Conservation (phyloP, 2,113 vertebrate species). For the Choloepus hoffmanni region DNA sequence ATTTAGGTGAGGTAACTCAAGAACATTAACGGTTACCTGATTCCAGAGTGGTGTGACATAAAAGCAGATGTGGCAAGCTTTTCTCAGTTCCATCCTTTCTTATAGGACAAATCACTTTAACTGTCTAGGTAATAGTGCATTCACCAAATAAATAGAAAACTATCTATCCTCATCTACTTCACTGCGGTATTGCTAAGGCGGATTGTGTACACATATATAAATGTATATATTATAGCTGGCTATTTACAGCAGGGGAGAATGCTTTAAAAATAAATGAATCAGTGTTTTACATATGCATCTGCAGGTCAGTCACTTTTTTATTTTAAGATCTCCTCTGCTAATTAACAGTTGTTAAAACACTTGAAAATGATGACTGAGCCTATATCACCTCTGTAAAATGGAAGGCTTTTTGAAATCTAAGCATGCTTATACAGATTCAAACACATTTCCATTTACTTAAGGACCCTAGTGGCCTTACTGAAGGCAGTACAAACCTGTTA, state of each 20-base stretch:
- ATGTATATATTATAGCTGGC: constrained; percentile 60
- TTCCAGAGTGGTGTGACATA: neutral
- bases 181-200: constrained; percentile 57
- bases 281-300: constrained; percentile 25
- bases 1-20: constrained; percentile 23
- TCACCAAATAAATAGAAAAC: constrained; percentile 71
- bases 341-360: constrained; percentile 67
- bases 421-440: constrained; percentile 21
- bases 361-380: constrained; percentile 53
- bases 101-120: constrained; percentile 46
- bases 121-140: constrained; percentile 63
- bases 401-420: constrained; percentile 54
- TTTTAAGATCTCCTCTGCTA: constrained; percentile 54
- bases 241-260: constrained; percentile 58
- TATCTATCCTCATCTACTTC: constrained; percentile 66
- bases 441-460: constrained; percentile 15
- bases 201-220: constrained; percentile 51
- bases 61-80: neutral
- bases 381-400: constrained; percentile 38
- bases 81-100: constrained; percentile 14
- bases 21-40: neutral
- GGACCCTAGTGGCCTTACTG: neutral
- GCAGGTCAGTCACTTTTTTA: constrained; percentile 35
- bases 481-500: constrained; percentile 5
- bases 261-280: constrained; percentile 64